Evolutionary conservation across 1,140 invertebrate genomes (phyloP), one percentile per base, ranked within the genome.

Genomic region (Mamestra configurata): DNA sequence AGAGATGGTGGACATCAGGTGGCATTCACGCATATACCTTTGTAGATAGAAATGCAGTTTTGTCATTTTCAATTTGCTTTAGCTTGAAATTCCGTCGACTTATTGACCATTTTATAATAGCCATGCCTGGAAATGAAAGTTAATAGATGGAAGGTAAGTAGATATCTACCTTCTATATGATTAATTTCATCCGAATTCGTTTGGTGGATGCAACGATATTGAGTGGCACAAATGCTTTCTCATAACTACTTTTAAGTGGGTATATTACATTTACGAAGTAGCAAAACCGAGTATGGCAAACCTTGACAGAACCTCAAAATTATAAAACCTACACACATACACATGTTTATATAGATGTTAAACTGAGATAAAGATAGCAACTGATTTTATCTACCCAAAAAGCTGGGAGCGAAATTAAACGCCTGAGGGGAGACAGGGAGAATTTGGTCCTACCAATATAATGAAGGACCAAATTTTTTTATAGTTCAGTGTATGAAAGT

Each of bases 381-480:
- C 20, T 24, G 71, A 73, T 59, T 22, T 27, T 59, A 57, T 73
- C 53, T 35, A 11, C 10, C 20, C 40, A 13, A 35, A 59, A 15
- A 59, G 13, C 4, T 73, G 20, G 27, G 27, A 73, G 35, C 51
- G 8, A 73, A 37, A 73, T 73, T 43, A 73, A 73, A 24, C 31
- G 71, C 71, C 53, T 59, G 31, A 18, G 57, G 71, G 71, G 20
- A 24, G 35, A 27, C 13, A 37, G 35, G 3, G 31, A 59, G 15
- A 27, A 15, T 24, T 22, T 68, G 22, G 10, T 37, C 59, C 35
- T 64, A 40, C 57, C 13, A n/a, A 31, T 20, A 40, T 8, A 37
- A 57, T 3, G 27, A 20, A 57, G 55, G 13, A 57, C 24, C 22
- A 57, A 31, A 27, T 57, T 57, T 27, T 57, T 1, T 24, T 20